Evolutionary conservation across 1,140 invertebrate species (phyloP), one percentile per base, ranked within the genome.

Genomic region (Drosophila sucinea): DNA sequence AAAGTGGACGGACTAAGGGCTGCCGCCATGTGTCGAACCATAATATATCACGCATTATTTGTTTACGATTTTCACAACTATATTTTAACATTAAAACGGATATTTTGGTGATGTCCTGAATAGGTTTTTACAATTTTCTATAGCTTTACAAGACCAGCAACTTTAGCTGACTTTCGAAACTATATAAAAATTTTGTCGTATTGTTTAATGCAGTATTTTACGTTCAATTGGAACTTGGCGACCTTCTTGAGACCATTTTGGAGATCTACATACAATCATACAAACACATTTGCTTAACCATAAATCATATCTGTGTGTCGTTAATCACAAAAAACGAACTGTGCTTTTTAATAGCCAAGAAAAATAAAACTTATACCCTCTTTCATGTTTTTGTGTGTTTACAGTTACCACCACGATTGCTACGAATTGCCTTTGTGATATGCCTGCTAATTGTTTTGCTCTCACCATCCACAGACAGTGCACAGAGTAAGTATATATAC

Each of bases 351-450:
- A 78, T 75, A 35, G 71, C 17, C 44, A 47, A 25, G 17, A 47
- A 23, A 47, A 47, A 25, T 17, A 47, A 23, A 47, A 47, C 44
- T 47, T 23, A 47, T 47, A n/a, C 6, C 17, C 44, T 67, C 5
- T 77, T 69, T 23, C 57, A 69, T 51, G 41, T 57, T 11, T 23
- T 69, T 51, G 81, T 58, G 81, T 58, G 66, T 77, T 93, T 93
- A 23, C 93, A 94, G 94, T 93, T 93, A 92, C 93, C 94, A 76
- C 94, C 94, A 75, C 93, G 93, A 92, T 91, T 94, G 90, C 79
- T 94, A 57, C 91, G 92, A 91, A 93, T 93, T 92, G 92, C 92
- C 41, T 81, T 94, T 86, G 91, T 93, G 73, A 79, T 93, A 74
- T 82, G 94, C 56, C 82, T 94, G 55, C 82, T 94, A 79, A 77